Evolutionary conservation across 1,140 invertebrate genomes (phyloP).

Genomic region (Lordiphosa collinella): DNA sequence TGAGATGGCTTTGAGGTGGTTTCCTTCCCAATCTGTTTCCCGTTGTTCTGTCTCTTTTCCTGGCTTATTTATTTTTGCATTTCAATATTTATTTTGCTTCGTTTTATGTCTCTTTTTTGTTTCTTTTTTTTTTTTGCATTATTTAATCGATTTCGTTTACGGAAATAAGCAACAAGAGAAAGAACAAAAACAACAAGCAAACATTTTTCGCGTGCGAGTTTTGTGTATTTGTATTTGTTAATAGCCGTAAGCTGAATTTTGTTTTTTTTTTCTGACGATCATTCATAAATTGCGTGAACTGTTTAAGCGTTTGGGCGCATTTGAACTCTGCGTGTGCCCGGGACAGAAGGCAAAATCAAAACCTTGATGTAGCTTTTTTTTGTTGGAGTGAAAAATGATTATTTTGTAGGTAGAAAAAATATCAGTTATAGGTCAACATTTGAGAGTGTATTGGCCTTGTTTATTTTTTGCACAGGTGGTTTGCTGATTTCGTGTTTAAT

Average conservation of each 20-base stretch:
- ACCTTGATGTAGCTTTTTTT: conserved; percentile 29
- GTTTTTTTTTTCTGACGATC: conserved; percentile 42
- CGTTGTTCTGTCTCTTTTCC: conserved; percentile 9
- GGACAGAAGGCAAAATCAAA: conserved; percentile 41
- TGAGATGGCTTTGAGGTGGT: conserved; percentile 30
- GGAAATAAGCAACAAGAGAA: conserved; percentile 39
- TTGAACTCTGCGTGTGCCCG: conserved; percentile 56
- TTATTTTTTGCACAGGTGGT: conserved; percentile 28
- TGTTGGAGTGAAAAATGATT: conserved; percentile 10
- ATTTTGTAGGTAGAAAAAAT: conserved; percentile 16
- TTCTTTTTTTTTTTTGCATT: conserved; percentile 33
- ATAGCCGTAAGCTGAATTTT: conserved; percentile 49
- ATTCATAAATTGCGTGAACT: conserved; percentile 73
- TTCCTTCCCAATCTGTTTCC: conserved; percentile 20
- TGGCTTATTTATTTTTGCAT: conserved; percentile 38
- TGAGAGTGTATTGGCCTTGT: conserved; percentile 64
- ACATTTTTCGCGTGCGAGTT: conserved; percentile 36
- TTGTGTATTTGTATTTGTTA: conserved; percentile 40
- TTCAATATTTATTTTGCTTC: conserved; percentile 58
- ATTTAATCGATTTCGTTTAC: conserved; percentile 72
- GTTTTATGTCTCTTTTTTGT: conserved; percentile 23
- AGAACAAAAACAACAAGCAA: conserved; percentile 29
- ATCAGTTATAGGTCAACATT: conserved; percentile 68
- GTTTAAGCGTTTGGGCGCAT: conserved; percentile 16
- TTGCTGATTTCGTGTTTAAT: neutral